phyloP scores from a whole-genome alignment of 64 coral and sea anemone species.

The Montipora cactus region DNA sequence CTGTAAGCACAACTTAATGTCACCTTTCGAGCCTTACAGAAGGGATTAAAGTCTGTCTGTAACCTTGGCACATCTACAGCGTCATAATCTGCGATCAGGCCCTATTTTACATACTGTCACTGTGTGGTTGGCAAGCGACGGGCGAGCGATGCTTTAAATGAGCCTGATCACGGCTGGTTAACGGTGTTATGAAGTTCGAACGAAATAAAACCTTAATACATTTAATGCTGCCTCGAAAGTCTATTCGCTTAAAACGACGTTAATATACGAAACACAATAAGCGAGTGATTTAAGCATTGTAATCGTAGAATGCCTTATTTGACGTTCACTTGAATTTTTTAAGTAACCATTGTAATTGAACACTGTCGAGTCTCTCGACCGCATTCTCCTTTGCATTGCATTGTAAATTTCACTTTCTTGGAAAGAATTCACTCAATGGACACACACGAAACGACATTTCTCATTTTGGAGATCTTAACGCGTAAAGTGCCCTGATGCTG shows the following conservation, averaged over 20 bases:
- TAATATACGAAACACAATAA: neutral
- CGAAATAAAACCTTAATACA: neutral
- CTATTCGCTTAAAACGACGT: neutral
- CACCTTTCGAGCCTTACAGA: no score
- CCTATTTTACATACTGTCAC: no score
- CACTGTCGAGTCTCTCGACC: neutral
- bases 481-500: no score
- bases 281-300: neutral
- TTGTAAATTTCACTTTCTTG: neutral
- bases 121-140: no score
- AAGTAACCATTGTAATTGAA: slow-evolving; percentile 24
- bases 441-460: neutral
- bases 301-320: neutral
- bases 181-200: no score
- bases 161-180: no score
- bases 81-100: no score
- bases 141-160: no score
- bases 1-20: no score
- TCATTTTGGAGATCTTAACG: no score
- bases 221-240: neutral
- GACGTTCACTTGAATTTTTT: slow-evolving; percentile 16
- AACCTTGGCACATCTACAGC: no score
- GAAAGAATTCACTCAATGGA: neutral
- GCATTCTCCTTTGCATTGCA: slow-evolving; percentile 8
- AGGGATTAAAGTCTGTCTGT: no score